These are phyloP conservation scores for Apoda limacodes DNA, from an alignment of 2,888 invertebrate genomes.

Conservation along the genomic window DNA sequence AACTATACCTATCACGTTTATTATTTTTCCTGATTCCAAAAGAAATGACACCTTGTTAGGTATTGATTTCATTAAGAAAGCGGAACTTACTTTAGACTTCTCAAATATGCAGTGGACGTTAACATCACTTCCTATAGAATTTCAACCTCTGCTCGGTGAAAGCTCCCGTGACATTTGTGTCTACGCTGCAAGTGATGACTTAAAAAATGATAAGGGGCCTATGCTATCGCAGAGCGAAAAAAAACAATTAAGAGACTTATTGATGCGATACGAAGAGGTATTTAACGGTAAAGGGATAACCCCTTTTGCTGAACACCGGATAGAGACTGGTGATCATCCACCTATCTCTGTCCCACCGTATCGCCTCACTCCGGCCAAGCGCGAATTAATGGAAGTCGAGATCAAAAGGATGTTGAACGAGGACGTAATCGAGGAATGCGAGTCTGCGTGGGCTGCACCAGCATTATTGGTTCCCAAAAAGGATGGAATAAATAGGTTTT, in stretches of 20 bases:
- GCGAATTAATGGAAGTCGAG: slow-evolving; percentile 17
- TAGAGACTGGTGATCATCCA: slow-evolving; percentile 24
- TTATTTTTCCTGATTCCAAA: slow-evolving; percentile 5
- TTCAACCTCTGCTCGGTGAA: too few species aligned
- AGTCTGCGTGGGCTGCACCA: slow-evolving; percentile 33
- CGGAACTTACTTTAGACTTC: too few species aligned
- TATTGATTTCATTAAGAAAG: slow-evolving; percentile 9
- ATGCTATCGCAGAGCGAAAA: too few species aligned
- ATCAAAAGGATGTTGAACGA: slow-evolving; percentile 26
- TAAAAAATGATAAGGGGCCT: too few species aligned
- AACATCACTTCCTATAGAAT: too few species aligned
- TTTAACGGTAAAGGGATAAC: too few species aligned
- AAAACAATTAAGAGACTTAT: too few species aligned
- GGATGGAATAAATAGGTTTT: slow-evolving; percentile 25
- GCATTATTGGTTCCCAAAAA: slow-evolving; percentile 31
- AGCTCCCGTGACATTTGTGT: too few species aligned
- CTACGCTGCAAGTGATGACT: too few species aligned
- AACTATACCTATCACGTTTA: slow-evolving; percentile 1
- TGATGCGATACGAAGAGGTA: too few species aligned
- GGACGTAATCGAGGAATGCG: slow-evolving; percentile 33
- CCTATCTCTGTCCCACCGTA: slow-evolving; percentile 18
- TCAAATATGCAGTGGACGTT: too few species aligned
- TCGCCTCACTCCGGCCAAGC: slow-evolving; percentile 15
- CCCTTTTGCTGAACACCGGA: slow-evolving; percentile 20
- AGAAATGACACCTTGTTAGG: slow-evolving; percentile 9